Evolutionary conservation across 2,888 invertebrate species (phyloP).

Genomic region (Listrodromus nycthemerus): DNA sequence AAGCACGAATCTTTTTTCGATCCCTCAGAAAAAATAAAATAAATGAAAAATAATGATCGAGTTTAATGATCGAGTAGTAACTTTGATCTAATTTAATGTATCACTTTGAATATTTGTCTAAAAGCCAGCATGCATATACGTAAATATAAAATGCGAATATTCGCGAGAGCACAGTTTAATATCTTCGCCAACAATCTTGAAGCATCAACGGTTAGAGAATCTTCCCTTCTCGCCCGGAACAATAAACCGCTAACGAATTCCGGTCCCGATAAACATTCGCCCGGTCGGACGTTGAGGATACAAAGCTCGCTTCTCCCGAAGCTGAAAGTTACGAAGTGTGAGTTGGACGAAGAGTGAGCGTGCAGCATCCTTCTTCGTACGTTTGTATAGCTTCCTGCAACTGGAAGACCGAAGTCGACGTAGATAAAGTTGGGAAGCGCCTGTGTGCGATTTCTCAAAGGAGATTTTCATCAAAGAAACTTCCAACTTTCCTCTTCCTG

Average conservation of each 20-base stretch:
- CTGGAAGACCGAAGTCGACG: background rate
- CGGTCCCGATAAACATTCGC: slow-evolving; percentile 38
- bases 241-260: slow-evolving; percentile 43
- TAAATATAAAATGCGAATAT: background rate
- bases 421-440: slow-evolving; percentile 35
- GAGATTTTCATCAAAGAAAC: slow-evolving; percentile 46
- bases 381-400: background rate
- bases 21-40: no score
- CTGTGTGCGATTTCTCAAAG: slow-evolving; percentile 42
- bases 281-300: background rate
- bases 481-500: slow-evolving; percentile 10
- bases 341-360: background rate
- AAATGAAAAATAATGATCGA: no score
- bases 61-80: no score
- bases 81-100: background rate
- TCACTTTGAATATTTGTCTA: background rate
- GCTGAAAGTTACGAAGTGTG: slow-evolving; percentile 1
- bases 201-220: background rate
- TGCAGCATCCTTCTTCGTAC: background rate
- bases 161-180: background rate
- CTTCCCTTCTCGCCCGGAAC: slow-evolving; percentile 1
- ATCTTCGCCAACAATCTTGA: slow-evolving; percentile 16
- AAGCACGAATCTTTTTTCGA: no score
- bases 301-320: background rate
- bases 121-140: background rate